Conservation (phyloP, 2,888 invertebrate species). For the Vandiemenella viatica region DNA sequence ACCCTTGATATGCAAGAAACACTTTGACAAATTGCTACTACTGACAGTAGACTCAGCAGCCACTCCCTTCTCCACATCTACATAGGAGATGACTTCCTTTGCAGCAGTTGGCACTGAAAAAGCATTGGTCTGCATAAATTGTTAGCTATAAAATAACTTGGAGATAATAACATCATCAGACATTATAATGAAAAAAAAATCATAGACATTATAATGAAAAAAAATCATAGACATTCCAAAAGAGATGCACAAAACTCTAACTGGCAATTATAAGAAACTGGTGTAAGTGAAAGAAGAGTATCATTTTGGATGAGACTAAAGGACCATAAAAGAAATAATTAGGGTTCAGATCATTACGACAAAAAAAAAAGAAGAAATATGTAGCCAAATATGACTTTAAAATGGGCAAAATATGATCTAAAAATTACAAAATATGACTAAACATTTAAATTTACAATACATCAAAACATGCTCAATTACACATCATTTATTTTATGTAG, state of each 20-base stretch:
- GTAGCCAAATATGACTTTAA: too few species aligned
- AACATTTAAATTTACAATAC: too few species aligned
- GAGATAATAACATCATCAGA: not conserved
- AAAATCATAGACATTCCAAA: not conserved
- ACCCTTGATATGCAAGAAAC: constrained; percentile 63
- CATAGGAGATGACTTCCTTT: too few species aligned
- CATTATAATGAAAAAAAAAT: not conserved
- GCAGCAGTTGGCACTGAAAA: not conserved
- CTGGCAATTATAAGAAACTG: not conserved
- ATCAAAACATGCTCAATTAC: too few species aligned
- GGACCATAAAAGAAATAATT: too few species aligned
- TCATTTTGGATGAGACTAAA: not conserved
- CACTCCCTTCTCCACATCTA: not conserved
- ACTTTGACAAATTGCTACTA: constrained; percentile 29
- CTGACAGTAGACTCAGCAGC: not conserved
- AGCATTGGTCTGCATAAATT: not conserved
- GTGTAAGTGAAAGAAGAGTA: not conserved
- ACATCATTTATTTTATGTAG: too few species aligned
- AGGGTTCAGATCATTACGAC: too few species aligned
- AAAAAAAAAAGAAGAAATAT: too few species aligned
- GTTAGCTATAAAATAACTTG: not conserved
- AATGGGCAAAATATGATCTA: not conserved
- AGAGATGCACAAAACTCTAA: not conserved
- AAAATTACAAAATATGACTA: not conserved
- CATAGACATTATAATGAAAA: not conserved